Base-by-base conservation (phyloP, 2,888 invertebrate genomes). In the Platerodrilus igneus region DNA sequence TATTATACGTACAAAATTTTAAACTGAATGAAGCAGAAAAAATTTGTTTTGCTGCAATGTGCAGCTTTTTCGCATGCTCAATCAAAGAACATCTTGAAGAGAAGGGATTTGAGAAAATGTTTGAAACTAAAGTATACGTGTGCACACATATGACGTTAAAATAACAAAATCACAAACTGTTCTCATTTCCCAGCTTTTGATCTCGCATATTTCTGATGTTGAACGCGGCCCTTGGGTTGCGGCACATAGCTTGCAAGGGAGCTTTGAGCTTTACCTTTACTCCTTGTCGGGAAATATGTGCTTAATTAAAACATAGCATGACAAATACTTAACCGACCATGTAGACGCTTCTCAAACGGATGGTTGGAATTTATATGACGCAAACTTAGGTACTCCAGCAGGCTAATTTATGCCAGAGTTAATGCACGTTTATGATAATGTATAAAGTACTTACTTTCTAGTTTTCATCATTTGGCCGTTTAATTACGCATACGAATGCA, bases 231-330 rank as follows among this genome's bases (percentile, higher is more conserved):
- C 58, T 60, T 59, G 56, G 57, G 58, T 55, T 56, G 55, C 46
- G 51, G 51, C 41, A 50, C 53, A 46, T 32, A 40, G 41, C 43
- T 36, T 41, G 34, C 37, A 39, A 45, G 50, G 41, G 46, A 48
- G 48, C 62, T 60, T 60, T 60, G 58, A 58, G 56, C 55, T 52
- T 23, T 54, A 54, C 56, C 53, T 50, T n/a, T n/a, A 47, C 56
- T 57, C 52, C 61, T 62, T 61, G 59, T 59, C 56, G 59, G 57
- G 54, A 63, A 63, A 63, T 63, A 63, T 63, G 61, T 57, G 61
- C 62, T 63, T 64, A 64, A 64, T 64, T 64, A 64, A 63, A 64
- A 64, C 64, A 62, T 63, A 62, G 60, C 62, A 63, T 60, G 64
- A 63, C 64, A 60, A 64, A 64, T 62, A 64, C 64, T 64, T 64